Base-by-base conservation (phyloP, 2,888 invertebrate species). In the Drosophila formosana region DNA sequence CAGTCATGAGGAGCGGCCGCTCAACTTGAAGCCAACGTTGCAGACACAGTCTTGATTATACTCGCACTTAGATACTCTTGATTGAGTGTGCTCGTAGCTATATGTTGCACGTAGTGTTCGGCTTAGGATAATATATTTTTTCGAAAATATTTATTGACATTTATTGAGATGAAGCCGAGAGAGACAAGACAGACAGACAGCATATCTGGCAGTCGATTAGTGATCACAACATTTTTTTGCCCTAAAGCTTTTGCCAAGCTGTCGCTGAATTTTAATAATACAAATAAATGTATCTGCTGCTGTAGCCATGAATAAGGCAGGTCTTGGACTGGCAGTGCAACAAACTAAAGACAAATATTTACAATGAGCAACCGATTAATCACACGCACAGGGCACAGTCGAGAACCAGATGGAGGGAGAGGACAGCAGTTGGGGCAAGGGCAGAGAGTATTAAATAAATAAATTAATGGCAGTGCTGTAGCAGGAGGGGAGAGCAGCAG, bases 331-430 rank as follows among this genome's bases (percentile, higher is more conserved):
- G 51, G 45, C 61, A 71, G 77, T 80, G 90, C 87, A 89, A 78
- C 78, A 90, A 89, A 89, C 90, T 82, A 73, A 84, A 89, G 79
- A 88, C 88, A 88, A 88, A 90, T 88, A 90, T 88, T 88, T 88
- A 90, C 89, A 90, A 82, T 85, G 81, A 88, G 82, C 83, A 75
- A 70, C 68, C 89, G 86, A 88, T 88, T 88, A 88, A 88, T 88
- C 90, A 88, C 77, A 74, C 76, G 72, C 75, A 74, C 61, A 67
- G 58, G 58, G 37, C 9, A 32, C 43, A 25, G 26, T 18, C 23
- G 34, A 43, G 7, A 18, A 7, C 11, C 37, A 9, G 28, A 45
- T 25, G 37, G 34, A 63, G 49, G 52, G 28, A 11, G 28, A 13
- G 25, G 41, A 9, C 41, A 5, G 18, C 18, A 25, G 32, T 39